phyloP scores from a whole-genome alignment of 2,888 invertebrate species.

The Alentia gelatinosa region DNA sequence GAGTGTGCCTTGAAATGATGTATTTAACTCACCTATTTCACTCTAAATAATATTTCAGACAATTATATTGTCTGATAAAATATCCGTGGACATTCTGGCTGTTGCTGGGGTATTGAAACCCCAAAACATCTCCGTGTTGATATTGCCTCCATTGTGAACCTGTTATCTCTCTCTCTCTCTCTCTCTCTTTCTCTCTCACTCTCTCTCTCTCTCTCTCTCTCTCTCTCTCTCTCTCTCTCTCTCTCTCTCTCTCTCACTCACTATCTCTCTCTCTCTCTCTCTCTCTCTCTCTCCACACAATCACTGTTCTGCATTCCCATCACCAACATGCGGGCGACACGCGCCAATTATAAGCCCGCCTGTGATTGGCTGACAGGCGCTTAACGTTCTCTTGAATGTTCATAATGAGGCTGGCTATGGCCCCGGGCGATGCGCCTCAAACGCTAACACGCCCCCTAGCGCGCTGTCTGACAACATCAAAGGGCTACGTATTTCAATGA shows the following conservation, averaged over 20 bases:
- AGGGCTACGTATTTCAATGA: too few species aligned
- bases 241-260: too few species aligned
- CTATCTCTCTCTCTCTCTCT: too few species aligned
- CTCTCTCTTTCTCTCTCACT: background rate
- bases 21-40: too few species aligned
- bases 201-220: background rate
- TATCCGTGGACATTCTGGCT: too few species aligned
- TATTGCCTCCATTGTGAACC: too few species aligned
- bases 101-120: too few species aligned
- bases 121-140: too few species aligned
- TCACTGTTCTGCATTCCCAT: background rate
- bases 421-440: slow-evolving; percentile 2
- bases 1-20: too few species aligned
- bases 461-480: background rate
- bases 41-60: too few species aligned
- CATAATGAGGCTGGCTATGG: slow-evolving; percentile 39
- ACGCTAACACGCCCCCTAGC: background rate
- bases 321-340: background rate
- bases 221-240: background rate
- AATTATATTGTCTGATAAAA: too few species aligned
- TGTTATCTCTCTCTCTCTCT: background rate
- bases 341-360: background rate
- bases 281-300: background rate
- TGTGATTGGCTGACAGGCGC: slow-evolving; percentile 24
- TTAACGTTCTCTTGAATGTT: slow-evolving; percentile 38